Evolutionary conservation across 2,113 vertebrate genomes (phyloP).

Genomic region (Microcebus tavaratra): DNA sequence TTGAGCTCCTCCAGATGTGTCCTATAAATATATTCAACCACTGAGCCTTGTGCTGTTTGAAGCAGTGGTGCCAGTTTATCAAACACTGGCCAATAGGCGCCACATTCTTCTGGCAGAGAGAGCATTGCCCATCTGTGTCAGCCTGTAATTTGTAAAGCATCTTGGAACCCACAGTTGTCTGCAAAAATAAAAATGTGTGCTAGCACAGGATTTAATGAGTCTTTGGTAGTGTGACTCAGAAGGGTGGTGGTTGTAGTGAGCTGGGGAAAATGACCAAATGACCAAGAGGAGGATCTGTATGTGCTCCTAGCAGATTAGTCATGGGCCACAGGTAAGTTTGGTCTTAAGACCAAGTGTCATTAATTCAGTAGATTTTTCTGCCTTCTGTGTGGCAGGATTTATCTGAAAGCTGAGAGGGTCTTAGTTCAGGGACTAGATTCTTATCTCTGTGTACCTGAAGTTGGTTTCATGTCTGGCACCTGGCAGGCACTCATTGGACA

Average conservation of each 20-base stretch:
- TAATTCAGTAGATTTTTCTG: background rate
- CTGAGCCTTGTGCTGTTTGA: background rate
- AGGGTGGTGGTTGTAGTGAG: background rate
- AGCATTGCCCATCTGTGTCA: background rate
- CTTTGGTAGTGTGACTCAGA: slow-evolving; percentile 5
- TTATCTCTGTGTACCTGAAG: background rate
- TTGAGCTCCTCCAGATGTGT: background rate
- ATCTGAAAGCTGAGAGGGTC: background rate
- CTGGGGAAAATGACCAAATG: background rate
- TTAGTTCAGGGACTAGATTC: background rate
- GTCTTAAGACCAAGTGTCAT: background rate
- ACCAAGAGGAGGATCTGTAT: background rate
- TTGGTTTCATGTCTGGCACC: background rate
- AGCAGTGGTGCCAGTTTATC: background rate
- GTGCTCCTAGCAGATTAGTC: background rate
- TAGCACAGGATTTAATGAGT: background rate
- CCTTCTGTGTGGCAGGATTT: background rate
- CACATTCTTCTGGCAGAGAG: background rate
- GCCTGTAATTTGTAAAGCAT: slow-evolving; percentile 17
- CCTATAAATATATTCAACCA: background rate
- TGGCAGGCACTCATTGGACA: background rate
- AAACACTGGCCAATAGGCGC: background rate
- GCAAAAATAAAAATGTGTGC: background rate
- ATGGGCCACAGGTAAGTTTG: background rate
- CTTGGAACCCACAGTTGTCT: slow-evolving; percentile 28